Evolutionary conservation across 2,797 vertebrate genomes (phyloP).

Genomic region (Sebastes matsubarae): DNA sequence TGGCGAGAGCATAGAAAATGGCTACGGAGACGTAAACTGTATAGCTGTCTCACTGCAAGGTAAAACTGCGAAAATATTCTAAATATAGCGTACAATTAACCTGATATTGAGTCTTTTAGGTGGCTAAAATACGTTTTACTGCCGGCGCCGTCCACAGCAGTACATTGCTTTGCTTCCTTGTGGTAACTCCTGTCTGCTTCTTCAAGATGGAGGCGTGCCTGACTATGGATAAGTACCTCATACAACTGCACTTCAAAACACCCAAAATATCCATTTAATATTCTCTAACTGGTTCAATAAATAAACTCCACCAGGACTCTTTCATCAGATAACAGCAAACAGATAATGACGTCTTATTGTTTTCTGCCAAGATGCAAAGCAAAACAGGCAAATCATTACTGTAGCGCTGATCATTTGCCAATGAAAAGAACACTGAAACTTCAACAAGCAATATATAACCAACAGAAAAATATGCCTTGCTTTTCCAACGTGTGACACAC

Average conservation of each 20-base stretch:
- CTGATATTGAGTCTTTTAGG: neutral
- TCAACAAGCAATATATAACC: constrained; percentile 52
- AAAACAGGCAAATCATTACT: constrained; percentile 64
- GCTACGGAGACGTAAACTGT: too few species aligned
- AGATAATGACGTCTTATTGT: constrained; percentile 24
- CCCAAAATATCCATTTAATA: neutral
- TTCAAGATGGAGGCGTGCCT: rapidly evolving
- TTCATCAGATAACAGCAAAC: constrained; percentile 43
- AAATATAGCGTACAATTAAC: neutral
- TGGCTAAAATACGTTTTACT: neutral
- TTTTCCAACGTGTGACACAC: constrained; percentile 55
- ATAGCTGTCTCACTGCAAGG: too few species aligned
- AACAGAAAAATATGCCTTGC: constrained; percentile 50
- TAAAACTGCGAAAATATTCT: neutral
- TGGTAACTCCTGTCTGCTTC: neutral
- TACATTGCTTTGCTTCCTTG: neutral
- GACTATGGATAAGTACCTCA: neutral
- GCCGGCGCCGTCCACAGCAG: too few species aligned
- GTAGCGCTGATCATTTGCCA: constrained; percentile 20
- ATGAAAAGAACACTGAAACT: constrained; percentile 46
- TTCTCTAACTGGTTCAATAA: constrained; percentile 2
- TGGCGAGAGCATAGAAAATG: too few species aligned
- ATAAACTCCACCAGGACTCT: constrained; percentile 22
- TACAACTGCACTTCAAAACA: neutral
- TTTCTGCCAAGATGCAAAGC: constrained; percentile 70